Evolutionary conservation across 2,113 vertebrate species (phyloP).

Genomic region (Podarcis muralis): DNA sequence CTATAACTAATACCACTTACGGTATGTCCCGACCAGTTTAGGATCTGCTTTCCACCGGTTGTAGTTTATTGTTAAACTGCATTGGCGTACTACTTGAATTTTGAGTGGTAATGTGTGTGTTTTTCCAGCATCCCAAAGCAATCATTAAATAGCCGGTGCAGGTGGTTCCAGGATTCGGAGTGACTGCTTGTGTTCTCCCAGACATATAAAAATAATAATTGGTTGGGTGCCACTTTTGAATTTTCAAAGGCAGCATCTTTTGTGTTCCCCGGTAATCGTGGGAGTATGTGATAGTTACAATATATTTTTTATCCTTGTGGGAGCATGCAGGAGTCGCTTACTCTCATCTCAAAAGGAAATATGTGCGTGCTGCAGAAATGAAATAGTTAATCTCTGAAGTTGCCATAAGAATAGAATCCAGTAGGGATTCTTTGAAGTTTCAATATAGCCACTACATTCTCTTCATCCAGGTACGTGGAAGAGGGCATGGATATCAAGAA

Average conservation of each 20-base stretch:
- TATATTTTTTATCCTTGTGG: background rate
- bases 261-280: background rate
- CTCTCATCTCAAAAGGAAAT: background rate
- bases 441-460: conserved; percentile 16
- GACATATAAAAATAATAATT: background rate
- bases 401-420: background rate
- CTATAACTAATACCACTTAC: background rate
- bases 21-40: background rate
- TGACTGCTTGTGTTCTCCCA: background rate
- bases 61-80: background rate
- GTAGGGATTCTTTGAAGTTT: background rate
- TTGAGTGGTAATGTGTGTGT: background rate
- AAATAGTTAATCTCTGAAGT: background rate
- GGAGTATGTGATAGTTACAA: background rate
- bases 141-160: background rate
- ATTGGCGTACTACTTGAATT: background rate
- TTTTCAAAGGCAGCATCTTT: background rate
- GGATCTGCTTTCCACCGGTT: background rate
- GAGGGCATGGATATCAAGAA: conserved; percentile 20
- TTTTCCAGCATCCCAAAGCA: background rate
- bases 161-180: background rate
- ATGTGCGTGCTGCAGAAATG: background rate
- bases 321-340: background rate
- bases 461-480: background rate
- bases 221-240: background rate